Evolutionary conservation across 2,888 invertebrate genomes (phyloP).

Genomic region (Melipona bicolor): DNA sequence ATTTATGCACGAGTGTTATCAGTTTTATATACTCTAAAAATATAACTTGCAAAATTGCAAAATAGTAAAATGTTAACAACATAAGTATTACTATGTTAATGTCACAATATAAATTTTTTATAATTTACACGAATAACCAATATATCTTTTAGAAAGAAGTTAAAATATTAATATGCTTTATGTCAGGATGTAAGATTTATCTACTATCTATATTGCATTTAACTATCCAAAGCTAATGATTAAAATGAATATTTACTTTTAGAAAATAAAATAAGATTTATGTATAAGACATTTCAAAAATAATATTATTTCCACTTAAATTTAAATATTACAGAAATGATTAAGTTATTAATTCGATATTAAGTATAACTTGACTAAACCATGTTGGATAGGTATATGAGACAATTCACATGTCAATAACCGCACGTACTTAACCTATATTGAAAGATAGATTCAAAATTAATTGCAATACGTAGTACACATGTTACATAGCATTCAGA

Average conservation of each 20-base stretch:
- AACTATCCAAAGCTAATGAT: not conserved
- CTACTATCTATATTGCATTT: not conserved
- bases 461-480: not conserved
- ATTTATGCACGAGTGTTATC: not conserved
- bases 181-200: not conserved
- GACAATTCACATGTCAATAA: constrained; percentile 43
- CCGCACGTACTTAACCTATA: constrained; percentile 14
- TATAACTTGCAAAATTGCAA: not conserved
- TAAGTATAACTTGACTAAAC: not conserved
- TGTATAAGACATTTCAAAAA: not conserved
- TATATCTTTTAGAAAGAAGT: not conserved
- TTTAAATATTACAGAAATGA: not conserved
- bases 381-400: not conserved
- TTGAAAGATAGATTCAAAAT: not conserved
- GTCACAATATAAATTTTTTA: not conserved
- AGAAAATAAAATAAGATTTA: not conserved
- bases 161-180: not conserved
- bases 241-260: not conserved
- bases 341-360: no score
- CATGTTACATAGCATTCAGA: not conserved
- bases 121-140: no score
- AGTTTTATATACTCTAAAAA: not conserved
- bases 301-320: not conserved
- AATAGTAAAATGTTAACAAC: not conserved
- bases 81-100: not conserved